These are phyloP conservation scores for Malurus leucopterus DNA, from an alignment of 2,797 vertebrate species.

Conservation along the genomic window DNA sequence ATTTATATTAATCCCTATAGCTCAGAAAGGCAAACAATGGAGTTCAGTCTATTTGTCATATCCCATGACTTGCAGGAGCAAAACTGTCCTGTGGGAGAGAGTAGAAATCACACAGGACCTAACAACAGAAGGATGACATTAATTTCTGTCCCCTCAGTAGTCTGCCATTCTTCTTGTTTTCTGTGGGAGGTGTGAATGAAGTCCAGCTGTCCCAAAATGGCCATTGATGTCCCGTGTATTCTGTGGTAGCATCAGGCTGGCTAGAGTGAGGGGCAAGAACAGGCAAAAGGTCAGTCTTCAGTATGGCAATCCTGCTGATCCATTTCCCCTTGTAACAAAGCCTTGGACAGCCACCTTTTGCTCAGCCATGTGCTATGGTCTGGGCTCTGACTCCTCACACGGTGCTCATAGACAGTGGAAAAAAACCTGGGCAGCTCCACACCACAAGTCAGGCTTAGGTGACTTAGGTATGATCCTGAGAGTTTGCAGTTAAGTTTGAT, in stretches of 20 bases:
- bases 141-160: not conserved
- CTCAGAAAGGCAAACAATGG: not conserved
- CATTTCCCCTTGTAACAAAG: not conserved
- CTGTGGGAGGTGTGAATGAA: not conserved
- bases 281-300: not conserved
- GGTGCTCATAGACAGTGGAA: too few relatives aligned
- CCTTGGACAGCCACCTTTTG: not conserved
- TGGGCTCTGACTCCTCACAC: not conserved
- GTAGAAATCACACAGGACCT: not conserved
- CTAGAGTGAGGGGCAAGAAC: not conserved
- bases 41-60: not conserved
- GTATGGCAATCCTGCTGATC: not conserved
- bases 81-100: not conserved
- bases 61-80: not conserved
- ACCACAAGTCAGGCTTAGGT: not conserved
- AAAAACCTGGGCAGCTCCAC: not conserved
- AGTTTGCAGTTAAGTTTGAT: not conserved
- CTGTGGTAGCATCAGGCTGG: not conserved
- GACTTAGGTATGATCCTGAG: not conserved
- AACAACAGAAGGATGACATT: not conserved
- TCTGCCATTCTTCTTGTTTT: not conserved
- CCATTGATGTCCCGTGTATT: not conserved
- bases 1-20: not conserved
- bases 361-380: not conserved
- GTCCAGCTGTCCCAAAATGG: not conserved